These are phyloP conservation scores for Poeciliopsis paucimaculata DNA, from an alignment of 2,797 vertebrate species.

Conservation along the genomic window DNA sequence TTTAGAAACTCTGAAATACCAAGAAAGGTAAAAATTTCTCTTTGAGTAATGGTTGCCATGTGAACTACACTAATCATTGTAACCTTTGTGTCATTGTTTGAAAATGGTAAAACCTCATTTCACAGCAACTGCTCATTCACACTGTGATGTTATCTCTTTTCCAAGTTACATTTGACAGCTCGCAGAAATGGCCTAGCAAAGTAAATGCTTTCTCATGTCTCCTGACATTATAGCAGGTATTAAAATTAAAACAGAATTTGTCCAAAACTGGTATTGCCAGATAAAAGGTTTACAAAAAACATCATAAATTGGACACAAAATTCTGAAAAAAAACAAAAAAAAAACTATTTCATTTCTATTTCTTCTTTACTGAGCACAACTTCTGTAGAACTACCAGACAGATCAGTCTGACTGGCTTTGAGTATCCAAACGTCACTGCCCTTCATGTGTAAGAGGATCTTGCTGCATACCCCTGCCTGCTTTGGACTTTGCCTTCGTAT, in stretches of 20 bases:
- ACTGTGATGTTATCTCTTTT: background rate
- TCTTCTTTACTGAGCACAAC: slow-evolving; percentile 4
- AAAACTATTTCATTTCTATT: slow-evolving; percentile 13
- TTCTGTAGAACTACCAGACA: slow-evolving; percentile 10
- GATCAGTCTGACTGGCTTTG: slow-evolving; percentile 8
- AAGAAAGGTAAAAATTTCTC: background rate
- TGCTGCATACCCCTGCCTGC: slow-evolving; percentile 38
- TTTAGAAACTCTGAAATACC: background rate
- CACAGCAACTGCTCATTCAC: background rate
- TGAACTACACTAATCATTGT: background rate
- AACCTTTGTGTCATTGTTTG: background rate
- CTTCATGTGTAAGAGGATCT: slow-evolving; percentile 44
- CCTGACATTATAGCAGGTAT: too few species aligned
- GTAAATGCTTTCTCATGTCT: too few species aligned
- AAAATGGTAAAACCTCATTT: background rate
- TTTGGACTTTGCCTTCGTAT: slow-evolving; percentile 37
- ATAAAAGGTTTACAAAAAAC: background rate
- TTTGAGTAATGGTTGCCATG: background rate
- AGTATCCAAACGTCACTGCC: slow-evolving; percentile 6
- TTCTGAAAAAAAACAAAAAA: background rate
- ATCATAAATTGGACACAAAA: background rate
- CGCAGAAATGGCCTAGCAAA: background rate
- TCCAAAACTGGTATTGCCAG: background rate
- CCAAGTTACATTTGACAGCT: background rate
- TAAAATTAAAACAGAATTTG: too few species aligned